Conservation (phyloP, 2,113 vertebrate species). For the Setophaga petechia region DNA sequence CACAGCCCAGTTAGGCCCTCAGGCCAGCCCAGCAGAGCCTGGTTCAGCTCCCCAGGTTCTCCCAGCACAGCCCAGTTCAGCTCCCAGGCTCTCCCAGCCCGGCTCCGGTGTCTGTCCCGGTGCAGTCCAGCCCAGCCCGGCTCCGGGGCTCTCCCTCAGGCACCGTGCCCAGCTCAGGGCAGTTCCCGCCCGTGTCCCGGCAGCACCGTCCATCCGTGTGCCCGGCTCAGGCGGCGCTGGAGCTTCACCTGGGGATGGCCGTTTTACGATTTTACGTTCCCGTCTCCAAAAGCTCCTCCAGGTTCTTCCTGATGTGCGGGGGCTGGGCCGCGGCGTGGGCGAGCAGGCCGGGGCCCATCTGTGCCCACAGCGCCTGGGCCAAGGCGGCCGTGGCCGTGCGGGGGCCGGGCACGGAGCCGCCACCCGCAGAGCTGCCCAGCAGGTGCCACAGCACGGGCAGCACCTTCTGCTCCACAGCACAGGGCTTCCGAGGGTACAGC, state of each 20-base stretch:
- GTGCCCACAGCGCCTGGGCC: background rate
- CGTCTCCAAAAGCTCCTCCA: background rate
- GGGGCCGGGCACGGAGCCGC: background rate
- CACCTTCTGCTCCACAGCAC: background rate
- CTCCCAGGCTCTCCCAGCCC: background rate
- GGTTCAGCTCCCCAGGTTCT: background rate
- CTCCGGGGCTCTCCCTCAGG: background rate
- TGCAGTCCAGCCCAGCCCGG: background rate
- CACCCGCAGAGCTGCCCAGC: background rate
- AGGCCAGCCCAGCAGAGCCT: no score
- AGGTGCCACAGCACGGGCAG: background rate
- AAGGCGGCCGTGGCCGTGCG: background rate
- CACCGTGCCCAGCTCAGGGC: background rate
- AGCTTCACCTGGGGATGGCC: background rate
- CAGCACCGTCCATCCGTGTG: background rate
- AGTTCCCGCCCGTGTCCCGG: background rate
- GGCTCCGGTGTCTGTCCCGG: background rate
- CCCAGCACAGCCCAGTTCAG: background rate
- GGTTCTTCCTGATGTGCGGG: background rate
- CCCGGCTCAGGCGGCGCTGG: background rate
- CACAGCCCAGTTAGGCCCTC: no score
- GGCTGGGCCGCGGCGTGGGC: background rate
- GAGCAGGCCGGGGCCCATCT: background rate
- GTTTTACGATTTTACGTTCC: fast-evolving
- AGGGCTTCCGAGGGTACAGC: background rate